These are phyloP conservation scores for Otolemur crassicaudatus DNA, from an alignment of 2,797 vertebrate species.

Conservation along the genomic window DNA sequence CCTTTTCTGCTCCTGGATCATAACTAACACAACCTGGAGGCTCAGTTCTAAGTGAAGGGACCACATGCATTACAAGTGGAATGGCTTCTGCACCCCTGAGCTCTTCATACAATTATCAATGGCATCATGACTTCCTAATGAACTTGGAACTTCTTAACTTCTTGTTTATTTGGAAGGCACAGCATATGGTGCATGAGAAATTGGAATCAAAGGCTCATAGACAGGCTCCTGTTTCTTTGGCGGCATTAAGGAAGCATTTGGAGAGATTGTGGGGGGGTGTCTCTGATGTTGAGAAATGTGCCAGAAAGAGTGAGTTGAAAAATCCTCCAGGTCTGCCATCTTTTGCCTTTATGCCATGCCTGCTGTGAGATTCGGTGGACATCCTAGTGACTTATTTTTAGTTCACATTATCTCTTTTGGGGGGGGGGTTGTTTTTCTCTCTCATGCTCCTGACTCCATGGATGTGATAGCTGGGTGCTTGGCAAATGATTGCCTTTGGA, in stretches of 20 bases:
- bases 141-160: conserved; percentile 43
- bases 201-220: not conserved
- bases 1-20: not conserved
- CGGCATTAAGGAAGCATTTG: conserved; percentile 41
- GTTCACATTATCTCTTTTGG: not conserved
- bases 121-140: conserved; percentile 39
- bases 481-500: conserved; percentile 17
- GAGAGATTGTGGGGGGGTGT: conserved; percentile 7
- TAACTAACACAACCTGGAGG: not conserved
- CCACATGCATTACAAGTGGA: not conserved
- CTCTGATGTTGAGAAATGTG: conserved; percentile 1
- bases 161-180: conserved; percentile 38
- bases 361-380: conserved; percentile 6
- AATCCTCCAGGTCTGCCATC: not conserved
- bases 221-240: conserved; percentile 13
- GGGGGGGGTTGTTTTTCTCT: not conserved
- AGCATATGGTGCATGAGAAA: not conserved
- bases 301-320: conserved; percentile 31
- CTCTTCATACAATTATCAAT: not conserved
- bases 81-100: not conserved
- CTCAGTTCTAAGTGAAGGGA: not conserved
- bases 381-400: conserved; percentile 10
- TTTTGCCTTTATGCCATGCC: not conserved
- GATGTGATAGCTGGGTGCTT: not conserved
- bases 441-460: not conserved